Evolutionary conservation across 2,888 invertebrate genomes (phyloP).

Genomic region (Machimus atricapillus): DNA sequence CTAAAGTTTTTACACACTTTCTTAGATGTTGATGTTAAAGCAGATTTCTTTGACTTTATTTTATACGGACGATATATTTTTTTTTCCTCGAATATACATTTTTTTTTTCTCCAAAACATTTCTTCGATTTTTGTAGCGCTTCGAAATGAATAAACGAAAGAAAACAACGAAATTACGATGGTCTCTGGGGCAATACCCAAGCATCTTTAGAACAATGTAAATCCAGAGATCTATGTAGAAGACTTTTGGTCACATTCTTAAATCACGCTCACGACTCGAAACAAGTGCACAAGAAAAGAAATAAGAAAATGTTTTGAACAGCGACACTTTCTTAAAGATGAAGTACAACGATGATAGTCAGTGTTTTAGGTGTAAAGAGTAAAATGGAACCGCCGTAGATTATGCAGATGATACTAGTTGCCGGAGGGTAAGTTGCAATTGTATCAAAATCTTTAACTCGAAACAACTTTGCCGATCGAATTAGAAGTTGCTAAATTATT

Average conservation of each 20-base stretch:
- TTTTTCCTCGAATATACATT: not conserved
- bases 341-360: slow-evolving; percentile 3
- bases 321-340: not conserved
- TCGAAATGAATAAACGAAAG: not conserved
- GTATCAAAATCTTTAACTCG: slow-evolving; percentile 24
- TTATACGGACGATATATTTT: not conserved
- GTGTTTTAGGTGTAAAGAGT: slow-evolving; percentile 14
- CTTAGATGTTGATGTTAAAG: not conserved
- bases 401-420: slow-evolving; percentile 64
- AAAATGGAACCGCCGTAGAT: slow-evolving; percentile 50
- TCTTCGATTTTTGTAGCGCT: not conserved
- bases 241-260: not conserved
- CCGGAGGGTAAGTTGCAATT: slow-evolving; percentile 60
- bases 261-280: not conserved
- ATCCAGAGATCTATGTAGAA: not conserved
- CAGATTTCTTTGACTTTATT: not conserved
- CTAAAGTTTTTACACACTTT: not conserved
- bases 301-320: not conserved
- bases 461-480: not conserved
- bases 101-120: not conserved
- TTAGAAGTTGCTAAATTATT: not conserved
- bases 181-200: not conserved
- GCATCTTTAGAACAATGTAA: not conserved
- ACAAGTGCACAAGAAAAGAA: not conserved
- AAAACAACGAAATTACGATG: slow-evolving; percentile 4